Conservation (phyloP, 2,113 vertebrate genomes). For the Myrmophylax atrothorax region DNA sequence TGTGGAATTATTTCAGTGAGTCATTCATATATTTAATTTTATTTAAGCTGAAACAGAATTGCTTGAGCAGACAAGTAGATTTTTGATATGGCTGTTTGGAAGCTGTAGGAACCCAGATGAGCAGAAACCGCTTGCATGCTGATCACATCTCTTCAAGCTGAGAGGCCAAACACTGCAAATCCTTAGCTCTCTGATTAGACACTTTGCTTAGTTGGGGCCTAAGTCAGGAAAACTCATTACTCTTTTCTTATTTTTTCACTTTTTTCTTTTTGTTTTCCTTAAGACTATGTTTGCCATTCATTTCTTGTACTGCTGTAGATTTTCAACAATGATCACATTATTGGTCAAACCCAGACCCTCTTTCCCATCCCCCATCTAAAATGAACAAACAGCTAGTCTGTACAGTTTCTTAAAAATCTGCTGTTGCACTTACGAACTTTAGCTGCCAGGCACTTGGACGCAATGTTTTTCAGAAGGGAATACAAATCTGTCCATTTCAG, state of each 20-base stretch:
- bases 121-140: background rate
- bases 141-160: background rate
- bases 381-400: conserved; percentile 19
- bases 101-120: background rate
- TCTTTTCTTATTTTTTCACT: background rate
- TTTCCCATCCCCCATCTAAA: background rate
- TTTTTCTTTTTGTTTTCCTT: background rate
- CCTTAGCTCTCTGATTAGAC: background rate
- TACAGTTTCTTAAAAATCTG: conserved; percentile 30
- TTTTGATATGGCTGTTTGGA: background rate
- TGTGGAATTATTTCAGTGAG: background rate
- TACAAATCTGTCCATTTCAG: conserved; percentile 56
- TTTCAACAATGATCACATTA: conserved; percentile 62
- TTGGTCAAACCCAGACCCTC: conserved; percentile 1
- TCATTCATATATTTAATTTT: conserved; percentile 20
- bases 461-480: conserved; percentile 55
- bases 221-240: conserved; percentile 36
- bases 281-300: background rate
- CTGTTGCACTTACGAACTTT: conserved; percentile 56
- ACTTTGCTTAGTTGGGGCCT: background rate
- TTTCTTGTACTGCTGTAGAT: conserved; percentile 3
- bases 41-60: background rate
- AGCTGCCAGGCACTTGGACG: conserved; percentile 41
- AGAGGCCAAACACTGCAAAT: background rate
- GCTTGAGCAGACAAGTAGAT: background rate